These are phyloP conservation scores for Oryctolagus cuniculus DNA, from an alignment of 2,113 vertebrate species.

Conservation along the genomic window DNA sequence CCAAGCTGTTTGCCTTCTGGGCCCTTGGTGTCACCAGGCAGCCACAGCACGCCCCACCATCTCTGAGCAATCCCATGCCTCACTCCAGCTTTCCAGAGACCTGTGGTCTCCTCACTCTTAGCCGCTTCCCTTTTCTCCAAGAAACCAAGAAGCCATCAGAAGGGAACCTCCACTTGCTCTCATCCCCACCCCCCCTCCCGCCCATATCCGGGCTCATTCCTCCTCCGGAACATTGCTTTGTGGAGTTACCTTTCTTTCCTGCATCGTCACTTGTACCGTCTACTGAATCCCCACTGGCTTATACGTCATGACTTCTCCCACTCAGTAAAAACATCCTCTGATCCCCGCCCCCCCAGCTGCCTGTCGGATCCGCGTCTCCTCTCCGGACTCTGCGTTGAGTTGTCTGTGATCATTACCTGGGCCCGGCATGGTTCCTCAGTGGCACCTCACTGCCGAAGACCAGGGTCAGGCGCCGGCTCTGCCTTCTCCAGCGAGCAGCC, in stretches of 20 bases:
- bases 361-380: neutral
- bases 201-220: rapidly evolving
- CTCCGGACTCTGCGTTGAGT: neutral
- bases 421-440: neutral
- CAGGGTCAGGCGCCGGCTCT: neutral
- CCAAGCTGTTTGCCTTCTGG: no score
- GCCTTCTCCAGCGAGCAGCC: neutral
- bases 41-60: rapidly evolving
- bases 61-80: neutral
- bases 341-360: neutral
- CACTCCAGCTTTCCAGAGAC: neutral
- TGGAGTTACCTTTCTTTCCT: neutral
- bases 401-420: neutral
- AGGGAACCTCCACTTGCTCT: neutral
- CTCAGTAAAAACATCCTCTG: conserved; percentile 15
- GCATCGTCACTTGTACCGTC: neutral
- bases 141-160: neutral
- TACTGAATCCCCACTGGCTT: neutral
- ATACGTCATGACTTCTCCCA: conserved; percentile 31
- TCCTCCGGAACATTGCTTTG: neutral
- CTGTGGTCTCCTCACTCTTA: neutral
- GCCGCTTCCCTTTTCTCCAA: neutral
- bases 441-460: neutral
- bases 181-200: neutral
- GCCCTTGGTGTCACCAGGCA: no score